Evolutionary conservation across 23 tunicate species (phyloP).

Genomic region (Oikopleura dioica): DNA sequence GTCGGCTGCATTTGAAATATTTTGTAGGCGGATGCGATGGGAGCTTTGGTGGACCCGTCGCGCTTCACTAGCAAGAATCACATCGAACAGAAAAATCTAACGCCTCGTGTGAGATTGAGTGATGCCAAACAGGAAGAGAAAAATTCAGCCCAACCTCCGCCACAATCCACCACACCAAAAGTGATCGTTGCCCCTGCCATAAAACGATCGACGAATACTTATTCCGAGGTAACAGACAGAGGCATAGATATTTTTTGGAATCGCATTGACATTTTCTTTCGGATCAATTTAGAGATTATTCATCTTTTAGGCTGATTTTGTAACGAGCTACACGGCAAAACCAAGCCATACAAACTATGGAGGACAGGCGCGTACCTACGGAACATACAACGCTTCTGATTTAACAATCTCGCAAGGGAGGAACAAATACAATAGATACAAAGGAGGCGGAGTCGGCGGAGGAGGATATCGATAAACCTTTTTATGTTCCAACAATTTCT

Average conservation of each 20-base stretch:
- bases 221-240: not conserved
- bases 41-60: not conserved
- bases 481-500: too few species aligned
- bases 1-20: too few species aligned
- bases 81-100: not conserved
- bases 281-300: not conserved
- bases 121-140: not conserved
- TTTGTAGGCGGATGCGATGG: slow-evolving; percentile 4
- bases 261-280: not conserved
- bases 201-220: not conserved
- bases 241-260: not conserved
- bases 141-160: not conserved
- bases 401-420: not conserved
- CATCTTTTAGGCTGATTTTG: slow-evolving; percentile 3
- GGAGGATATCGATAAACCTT: slow-evolving; percentile 12
- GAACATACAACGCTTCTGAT: not conserved
- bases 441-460: not conserved
- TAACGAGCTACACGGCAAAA: not conserved
- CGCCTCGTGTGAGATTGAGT: too few species aligned
- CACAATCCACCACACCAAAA: not conserved
- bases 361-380: not conserved
- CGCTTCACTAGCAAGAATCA: not conserved
- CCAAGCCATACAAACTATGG: not conserved
- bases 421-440: not conserved
- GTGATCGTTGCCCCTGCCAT: not conserved